phyloP scores from a whole-genome alignment of 2,113 vertebrate species.

The Aspidoscelis tigris region DNA sequence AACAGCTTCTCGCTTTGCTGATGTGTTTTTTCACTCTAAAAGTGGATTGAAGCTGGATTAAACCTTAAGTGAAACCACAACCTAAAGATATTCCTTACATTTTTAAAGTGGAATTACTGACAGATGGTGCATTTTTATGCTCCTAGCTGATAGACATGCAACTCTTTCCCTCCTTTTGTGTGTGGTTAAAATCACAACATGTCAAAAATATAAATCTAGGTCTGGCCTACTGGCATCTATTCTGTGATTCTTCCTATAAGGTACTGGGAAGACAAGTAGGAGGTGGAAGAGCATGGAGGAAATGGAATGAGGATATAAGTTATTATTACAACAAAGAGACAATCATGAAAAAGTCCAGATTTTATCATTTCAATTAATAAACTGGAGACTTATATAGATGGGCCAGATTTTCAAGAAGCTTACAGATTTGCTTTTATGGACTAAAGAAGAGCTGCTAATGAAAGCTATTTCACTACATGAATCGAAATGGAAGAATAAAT shows the following conservation, averaged over 20 bases:
- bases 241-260: background rate
- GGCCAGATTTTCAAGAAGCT: background rate
- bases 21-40: too few species aligned
- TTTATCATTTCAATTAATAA: slow-evolving; percentile 70
- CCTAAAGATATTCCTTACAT: background rate
- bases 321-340: slow-evolving; percentile 50
- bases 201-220: background rate
- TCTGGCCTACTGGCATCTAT: background rate
- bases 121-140: background rate
- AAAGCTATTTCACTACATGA: slow-evolving; percentile 51
- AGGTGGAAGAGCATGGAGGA: background rate
- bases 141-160: background rate
- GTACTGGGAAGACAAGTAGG: background rate
- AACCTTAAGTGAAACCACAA: too few species aligned
- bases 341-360: slow-evolving; percentile 16
- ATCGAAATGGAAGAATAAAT: slow-evolving; percentile 47
- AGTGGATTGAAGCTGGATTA: too few species aligned
- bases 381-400: slow-evolving; percentile 42
- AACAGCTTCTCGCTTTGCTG: too few species aligned
- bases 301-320: slow-evolving; percentile 51
- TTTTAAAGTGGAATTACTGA: background rate
- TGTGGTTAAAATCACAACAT: background rate
- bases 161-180: background rate
- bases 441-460: slow-evolving; percentile 50
- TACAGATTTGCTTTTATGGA: slow-evolving; percentile 9